Base-by-base conservation (phyloP, 2,888 invertebrate species). In the Drosophila algonquin region DNA sequence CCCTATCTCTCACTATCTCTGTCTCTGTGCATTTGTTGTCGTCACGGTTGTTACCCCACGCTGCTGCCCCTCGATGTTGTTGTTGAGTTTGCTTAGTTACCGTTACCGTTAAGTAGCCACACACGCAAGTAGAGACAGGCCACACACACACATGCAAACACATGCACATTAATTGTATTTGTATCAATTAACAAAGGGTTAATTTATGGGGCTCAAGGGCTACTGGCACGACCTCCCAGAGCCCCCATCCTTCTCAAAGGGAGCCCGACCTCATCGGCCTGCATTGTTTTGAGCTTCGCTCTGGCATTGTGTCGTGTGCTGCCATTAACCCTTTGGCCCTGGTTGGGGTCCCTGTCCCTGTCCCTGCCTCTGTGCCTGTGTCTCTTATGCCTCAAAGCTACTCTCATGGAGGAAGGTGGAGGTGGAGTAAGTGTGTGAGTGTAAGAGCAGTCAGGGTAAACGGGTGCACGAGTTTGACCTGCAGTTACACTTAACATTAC, bases 111-210 rank as follows among this genome's bases (percentile, higher is more conserved):
- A 85, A 86, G 80, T 87, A 79, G 75, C 81, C 73, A 27, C 60
- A 60, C 69, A 75, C 51, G 52, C 72, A 72, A 54, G 30, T 30
- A 7, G 30, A 69, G 53, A 53, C 55, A 51, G 52, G 62, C 53
- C 53, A 63, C 45, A 52, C 62, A 14, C 47, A 57, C 58, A 56
- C 21, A 21, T 3, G 21, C 3, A 21, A 21, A 21, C 3, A 21
- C 64, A 65, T 50, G 60, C 70, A 75, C 83, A 80, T 86, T 89
- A 85, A 88, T 89, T 90, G 84, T 87, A 92, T 92, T 92, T 92
- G 92, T 91, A 91, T 91, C 92, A 91, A 91, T 91, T 91, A 91
- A 91, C 91, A 88, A 91, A 90, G 91, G 91, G 91, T 91, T 91
- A 91, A 90, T 91, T 91, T 90, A 90, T 90, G 89, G 87, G 84